These are phyloP conservation scores for Gisinianus flammeolus DNA, from an alignment of 2,888 invertebrate species.

Conservation along the genomic window DNA sequence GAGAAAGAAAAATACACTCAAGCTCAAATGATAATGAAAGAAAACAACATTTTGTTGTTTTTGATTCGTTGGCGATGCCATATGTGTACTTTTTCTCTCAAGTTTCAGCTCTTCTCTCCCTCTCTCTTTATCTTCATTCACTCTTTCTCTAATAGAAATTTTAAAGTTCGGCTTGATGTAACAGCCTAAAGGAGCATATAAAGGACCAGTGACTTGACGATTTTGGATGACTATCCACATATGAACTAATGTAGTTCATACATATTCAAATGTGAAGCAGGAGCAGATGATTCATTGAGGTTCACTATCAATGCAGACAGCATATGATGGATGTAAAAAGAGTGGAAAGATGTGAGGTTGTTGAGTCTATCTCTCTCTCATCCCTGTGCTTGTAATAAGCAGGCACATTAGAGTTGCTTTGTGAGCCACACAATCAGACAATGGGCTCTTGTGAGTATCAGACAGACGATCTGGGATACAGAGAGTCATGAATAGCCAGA, in stretches of 20 bases:
- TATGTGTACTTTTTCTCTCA: background rate
- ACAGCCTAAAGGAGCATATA: background rate
- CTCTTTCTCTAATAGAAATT: background rate
- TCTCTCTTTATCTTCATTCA: background rate
- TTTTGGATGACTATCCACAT: background rate
- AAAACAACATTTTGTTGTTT: background rate
- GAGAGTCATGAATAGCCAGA: background rate
- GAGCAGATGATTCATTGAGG: background rate
- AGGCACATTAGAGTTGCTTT: background rate
- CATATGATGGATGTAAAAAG: constrained; percentile 18
- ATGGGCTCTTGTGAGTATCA: background rate
- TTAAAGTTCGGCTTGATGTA: background rate
- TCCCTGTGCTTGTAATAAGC: background rate
- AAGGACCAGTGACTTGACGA: background rate
- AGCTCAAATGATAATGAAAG: background rate
- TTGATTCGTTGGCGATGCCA: background rate
- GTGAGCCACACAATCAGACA: background rate
- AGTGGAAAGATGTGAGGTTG: background rate
- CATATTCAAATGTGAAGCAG: background rate
- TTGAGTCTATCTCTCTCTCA: background rate
- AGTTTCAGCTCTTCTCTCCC: background rate
- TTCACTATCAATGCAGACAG: constrained; percentile 7
- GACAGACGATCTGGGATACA: background rate
- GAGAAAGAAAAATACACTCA: no score
- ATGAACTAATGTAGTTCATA: background rate